Conservation (phyloP, 1,140 invertebrate species). For the Drosophila simulans region DNA sequence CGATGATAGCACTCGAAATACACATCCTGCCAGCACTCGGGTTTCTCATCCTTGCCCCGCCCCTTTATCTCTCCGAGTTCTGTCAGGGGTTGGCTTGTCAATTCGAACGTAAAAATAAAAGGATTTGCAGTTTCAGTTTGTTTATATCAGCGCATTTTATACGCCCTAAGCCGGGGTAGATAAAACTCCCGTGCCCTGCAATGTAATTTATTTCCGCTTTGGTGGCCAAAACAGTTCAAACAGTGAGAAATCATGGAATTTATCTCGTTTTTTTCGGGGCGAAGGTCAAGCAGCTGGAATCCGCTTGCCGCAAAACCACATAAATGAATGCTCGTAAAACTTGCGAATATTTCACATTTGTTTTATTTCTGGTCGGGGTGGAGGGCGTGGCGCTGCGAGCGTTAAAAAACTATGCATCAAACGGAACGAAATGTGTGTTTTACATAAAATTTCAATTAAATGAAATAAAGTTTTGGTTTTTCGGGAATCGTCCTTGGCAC, state of each 20-base stretch:
- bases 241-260: constrained; percentile 78
- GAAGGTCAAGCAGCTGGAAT: constrained; percentile 64
- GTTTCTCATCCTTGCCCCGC: constrained; percentile 37
- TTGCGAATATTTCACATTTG: constrained; percentile 68
- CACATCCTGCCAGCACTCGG: constrained; percentile 66
- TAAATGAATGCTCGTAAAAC: constrained; percentile 77
- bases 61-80: constrained; percentile 40
- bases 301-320: constrained; percentile 42
- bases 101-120: constrained; percentile 50
- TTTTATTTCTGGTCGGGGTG: constrained; percentile 17
- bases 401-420: constrained; percentile 73
- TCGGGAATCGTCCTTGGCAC: constrained; percentile 55
- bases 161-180: constrained; percentile 32
- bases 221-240: constrained; percentile 69
- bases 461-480: constrained; percentile 71
- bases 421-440: constrained; percentile 73
- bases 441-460: constrained; percentile 84
- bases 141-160: constrained; percentile 73
- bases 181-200: constrained; percentile 39
- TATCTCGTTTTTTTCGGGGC: constrained; percentile 56
- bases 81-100: constrained; percentile 45
- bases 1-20: constrained; percentile 72
- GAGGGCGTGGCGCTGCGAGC: constrained; percentile 24
- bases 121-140: constrained; percentile 51
- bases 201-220: constrained; percentile 73